Evolutionary conservation across 2,113 vertebrate genomes (phyloP).

Genomic region (Plotosus lineatus): DNA sequence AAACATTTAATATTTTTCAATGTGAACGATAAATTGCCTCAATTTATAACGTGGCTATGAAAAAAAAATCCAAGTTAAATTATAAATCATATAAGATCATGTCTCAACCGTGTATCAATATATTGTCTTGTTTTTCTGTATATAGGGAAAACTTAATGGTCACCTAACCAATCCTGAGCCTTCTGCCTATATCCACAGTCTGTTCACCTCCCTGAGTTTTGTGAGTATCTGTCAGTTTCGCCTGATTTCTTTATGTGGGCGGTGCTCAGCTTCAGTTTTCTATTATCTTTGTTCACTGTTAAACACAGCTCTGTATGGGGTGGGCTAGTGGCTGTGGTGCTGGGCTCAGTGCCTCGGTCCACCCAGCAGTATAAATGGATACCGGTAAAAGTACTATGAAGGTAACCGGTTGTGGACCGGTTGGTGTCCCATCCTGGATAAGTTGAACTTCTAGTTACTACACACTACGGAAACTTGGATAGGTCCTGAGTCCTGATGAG

Average conservation of each 20-base stretch:
- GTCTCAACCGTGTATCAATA: neutral
- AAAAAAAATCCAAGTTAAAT: no score
- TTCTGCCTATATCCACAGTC: conserved; percentile 65
- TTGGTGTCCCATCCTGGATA: no score
- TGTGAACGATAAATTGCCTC: neutral
- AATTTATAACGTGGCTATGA: neutral
- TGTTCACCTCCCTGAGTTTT: conserved; percentile 71
- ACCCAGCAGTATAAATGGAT: no score
- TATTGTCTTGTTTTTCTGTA: neutral
- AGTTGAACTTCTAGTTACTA: no score
- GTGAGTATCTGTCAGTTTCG: conserved; percentile 68
- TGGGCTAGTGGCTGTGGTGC: no score
- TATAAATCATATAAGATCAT: no score
- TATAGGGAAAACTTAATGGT: conserved; percentile 70
- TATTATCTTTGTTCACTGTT: neutral
- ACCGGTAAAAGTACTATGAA: no score
- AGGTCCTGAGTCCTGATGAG: no score
- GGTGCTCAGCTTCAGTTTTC: neutral
- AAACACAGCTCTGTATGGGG: neutral
- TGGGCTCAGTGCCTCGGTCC: no score
- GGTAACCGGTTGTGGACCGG: no score
- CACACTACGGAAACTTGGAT: no score
- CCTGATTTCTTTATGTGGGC: neutral
- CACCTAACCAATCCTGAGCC: conserved; percentile 60
- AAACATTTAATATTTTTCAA: neutral